These are phyloP conservation scores for Hafferia zeledoni DNA, from an alignment of 2,797 vertebrate genomes.

Conservation along the genomic window DNA sequence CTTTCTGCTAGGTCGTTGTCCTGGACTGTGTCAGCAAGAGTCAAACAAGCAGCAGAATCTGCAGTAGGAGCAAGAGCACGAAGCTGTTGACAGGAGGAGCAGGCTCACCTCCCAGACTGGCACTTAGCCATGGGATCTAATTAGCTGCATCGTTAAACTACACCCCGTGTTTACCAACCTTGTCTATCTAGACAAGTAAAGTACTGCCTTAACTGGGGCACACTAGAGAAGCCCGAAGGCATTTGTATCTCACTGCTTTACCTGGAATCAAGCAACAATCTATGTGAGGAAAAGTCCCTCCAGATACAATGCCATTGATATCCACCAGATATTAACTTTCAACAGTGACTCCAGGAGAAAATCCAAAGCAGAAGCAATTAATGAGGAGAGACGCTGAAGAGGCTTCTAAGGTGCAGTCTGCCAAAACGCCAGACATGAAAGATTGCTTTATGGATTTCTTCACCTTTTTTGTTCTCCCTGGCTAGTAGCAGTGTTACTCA, in stretches of 20 bases:
- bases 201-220: background rate
- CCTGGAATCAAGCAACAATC: background rate
- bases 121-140: background rate
- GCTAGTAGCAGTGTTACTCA: background rate
- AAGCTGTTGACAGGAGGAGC: background rate
- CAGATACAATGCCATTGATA: background rate
- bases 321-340: background rate
- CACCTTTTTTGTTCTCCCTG: background rate
- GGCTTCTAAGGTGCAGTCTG: background rate
- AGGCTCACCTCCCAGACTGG: background rate
- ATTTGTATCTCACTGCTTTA: background rate
- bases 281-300: background rate
- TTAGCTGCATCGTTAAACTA: background rate
- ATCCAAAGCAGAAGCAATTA: background rate
- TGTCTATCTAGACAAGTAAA: background rate
- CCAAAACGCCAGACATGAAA: background rate
- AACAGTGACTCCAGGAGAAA: background rate
- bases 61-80: background rate
- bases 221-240: background rate
- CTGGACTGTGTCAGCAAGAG: background rate
- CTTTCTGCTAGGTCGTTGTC: slow-evolving; percentile 31
- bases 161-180: background rate
- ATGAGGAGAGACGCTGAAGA: background rate
- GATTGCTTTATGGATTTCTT: background rate
- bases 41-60: background rate